Base-by-base conservation (phyloP, 1,140 invertebrate species). In the Tetragnatha versicolor region DNA sequence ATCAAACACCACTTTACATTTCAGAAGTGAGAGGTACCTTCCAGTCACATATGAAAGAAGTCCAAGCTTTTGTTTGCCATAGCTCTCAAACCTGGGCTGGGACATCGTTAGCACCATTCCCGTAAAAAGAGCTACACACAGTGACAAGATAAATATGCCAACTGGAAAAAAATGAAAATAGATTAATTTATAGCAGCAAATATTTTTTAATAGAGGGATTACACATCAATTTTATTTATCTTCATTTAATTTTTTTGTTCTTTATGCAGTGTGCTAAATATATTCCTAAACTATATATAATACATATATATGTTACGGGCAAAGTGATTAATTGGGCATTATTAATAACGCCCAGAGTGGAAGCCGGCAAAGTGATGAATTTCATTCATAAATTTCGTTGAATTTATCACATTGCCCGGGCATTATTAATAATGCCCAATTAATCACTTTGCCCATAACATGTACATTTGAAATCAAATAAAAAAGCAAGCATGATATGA, bases 41-140 rank as follows among this genome's bases (percentile, higher is more conserved):
- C 94, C 94, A 37, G 94, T 95, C 61, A 97, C 93, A 85, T 94
- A 95, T 84, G 95, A 93, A 68, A 96, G 88, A 75, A 96, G 88
- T 51, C 93, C 93, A 84, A 94, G 92, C 84, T 95, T 94, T 22
- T 58, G 25, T 51, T 66, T 25, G 39, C 79, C 47, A 45, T 55
- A 65, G 51, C 39, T 31, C 33, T 61, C 35, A 10, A 80, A 25
- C 31, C 63, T 68, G 45, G 75, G 58, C 25, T 73, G 75, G 79
- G 79, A 80, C 79, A 80, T 76, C 63, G 63, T 77, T 17, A 70
- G 20, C 10, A 68, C 80, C 77, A 79, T 73, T 68, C 68, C 80
- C 20, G 69, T 33, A n/a, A 79, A 47, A 22, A 79, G 20, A 66
- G 79, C 72, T 31, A 81, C 42, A 17, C 65, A 31, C 7, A 68